phyloP scores from a whole-genome alignment of 2,797 vertebrate genomes.

The Chelmon rostratus region DNA sequence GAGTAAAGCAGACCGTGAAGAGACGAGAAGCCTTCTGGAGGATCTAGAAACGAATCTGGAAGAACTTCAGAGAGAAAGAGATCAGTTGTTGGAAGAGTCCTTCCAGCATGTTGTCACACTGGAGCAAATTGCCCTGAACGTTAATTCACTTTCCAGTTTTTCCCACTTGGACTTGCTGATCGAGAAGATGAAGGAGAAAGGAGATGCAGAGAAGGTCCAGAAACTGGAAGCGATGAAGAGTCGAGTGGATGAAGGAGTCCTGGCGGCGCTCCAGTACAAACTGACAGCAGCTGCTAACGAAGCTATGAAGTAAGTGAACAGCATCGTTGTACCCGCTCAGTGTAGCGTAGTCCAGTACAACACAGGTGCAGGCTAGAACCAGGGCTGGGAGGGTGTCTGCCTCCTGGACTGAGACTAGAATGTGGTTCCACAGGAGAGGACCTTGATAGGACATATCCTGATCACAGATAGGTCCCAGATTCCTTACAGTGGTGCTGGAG shows the following conservation, averaged over 20 bases:
- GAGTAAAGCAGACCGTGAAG: neutral
- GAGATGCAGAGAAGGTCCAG: constrained; percentile 8
- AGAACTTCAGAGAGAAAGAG: neutral
- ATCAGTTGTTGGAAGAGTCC: neutral
- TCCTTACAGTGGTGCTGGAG: too few relatives aligned
- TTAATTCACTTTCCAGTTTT: neutral
- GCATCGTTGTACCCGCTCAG: too few relatives aligned
- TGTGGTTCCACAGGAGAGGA: too few relatives aligned
- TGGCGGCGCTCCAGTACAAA: neutral
- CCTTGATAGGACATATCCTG: too few relatives aligned
- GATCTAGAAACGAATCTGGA: accelerated
- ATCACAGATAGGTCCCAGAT: too few relatives aligned
- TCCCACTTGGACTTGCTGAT: constrained; percentile 39
- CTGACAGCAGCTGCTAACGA: neutral
- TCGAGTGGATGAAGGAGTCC: neutral
- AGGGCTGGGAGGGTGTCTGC: too few relatives aligned
- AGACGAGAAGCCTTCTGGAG: neutral
- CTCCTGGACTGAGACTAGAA: too few relatives aligned
- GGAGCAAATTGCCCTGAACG: constrained; percentile 25
- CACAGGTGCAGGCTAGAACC: too few relatives aligned
- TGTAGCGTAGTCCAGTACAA: too few relatives aligned
- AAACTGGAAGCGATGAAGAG: constrained; percentile 35
- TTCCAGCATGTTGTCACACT: constrained; percentile 9
- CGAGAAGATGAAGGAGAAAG: constrained; percentile 31
- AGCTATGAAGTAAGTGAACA: too few relatives aligned